Percentiles rank a stretch among this genome's conserved stretches.
Evolutionary conservation across 2,113 vertebrate genomes (phyloP).

Genomic region (Panurus biarmicus): DNA sequence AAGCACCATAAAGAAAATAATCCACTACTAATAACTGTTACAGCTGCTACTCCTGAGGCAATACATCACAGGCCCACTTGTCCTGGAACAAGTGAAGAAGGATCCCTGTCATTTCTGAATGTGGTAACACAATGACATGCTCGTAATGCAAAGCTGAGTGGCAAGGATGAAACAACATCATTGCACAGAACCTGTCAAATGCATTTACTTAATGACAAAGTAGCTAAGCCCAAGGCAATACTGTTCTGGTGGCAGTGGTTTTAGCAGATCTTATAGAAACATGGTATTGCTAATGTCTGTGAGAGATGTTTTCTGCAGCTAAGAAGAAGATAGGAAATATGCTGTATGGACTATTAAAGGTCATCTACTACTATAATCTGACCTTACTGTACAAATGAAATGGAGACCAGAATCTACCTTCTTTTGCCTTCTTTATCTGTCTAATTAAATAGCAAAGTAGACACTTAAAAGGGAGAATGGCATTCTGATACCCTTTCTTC

Average conservation of each 20-base stretch:
- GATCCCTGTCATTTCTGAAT: background rate
- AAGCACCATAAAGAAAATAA: background rate
- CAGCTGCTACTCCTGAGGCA: background rate
- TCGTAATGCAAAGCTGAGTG: background rate
- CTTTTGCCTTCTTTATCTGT: background rate
- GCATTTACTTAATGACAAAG: background rate
- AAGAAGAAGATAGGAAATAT: background rate
- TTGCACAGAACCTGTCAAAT: background rate
- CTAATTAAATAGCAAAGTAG: background rate
- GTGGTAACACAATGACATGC: background rate
- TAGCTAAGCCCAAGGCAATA: background rate
- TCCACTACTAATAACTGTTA: background rate
- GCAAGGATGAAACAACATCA: background rate
- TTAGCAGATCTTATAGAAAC: background rate
- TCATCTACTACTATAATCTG: background rate
- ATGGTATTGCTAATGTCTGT: background rate
- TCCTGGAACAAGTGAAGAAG: background rate
- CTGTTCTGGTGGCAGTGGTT: background rate
- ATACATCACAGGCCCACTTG: background rate
- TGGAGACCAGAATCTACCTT: background rate
- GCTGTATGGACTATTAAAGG: background rate
- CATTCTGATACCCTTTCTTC: background rate
- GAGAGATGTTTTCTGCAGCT: conserved; percentile 6
- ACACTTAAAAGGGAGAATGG: background rate
- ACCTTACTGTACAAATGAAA: background rate